Conservation (phyloP, 2,888 invertebrate genomes). For the Doris montereyensis region DNA sequence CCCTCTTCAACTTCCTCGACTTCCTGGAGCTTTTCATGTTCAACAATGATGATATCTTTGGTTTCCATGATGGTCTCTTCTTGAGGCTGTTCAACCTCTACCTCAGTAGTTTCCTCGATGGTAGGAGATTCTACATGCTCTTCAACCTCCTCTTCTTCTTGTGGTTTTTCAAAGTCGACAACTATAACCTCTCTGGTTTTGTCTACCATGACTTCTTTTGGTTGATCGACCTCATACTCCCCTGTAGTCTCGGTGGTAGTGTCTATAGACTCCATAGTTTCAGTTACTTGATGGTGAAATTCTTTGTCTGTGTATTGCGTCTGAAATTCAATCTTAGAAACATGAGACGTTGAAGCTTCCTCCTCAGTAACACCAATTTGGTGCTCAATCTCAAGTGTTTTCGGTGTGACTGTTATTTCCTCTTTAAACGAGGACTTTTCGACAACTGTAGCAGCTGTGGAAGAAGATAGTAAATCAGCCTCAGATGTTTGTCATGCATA, state of each 20-base stretch:
- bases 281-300: background rate
- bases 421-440: no score
- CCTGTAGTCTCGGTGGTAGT: background rate
- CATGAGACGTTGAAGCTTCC: no score
- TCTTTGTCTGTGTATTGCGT: no score
- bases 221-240: conserved; percentile 38
- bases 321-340: no score
- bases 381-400: no score
- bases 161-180: conserved; percentile 28
- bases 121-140: conserved; percentile 37
- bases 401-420: no score
- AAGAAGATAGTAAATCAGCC: no score
- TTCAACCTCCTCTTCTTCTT: conserved; percentile 24
- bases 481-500: no score
- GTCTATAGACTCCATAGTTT: conserved; percentile 2
- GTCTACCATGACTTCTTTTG: conserved; percentile 37
- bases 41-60: conserved; percentile 43
- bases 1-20: conserved; percentile 5
- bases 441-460: no score
- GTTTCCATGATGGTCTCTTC: conserved; percentile 46
- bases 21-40: conserved; percentile 36
- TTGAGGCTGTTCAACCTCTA: conserved; percentile 44
- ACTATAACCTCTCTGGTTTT: conserved; percentile 35
- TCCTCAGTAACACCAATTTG: no score
- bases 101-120: conserved; percentile 31